Conservation (phyloP, 2,113 vertebrate genomes). For the Actenoides hombroni region DNA sequence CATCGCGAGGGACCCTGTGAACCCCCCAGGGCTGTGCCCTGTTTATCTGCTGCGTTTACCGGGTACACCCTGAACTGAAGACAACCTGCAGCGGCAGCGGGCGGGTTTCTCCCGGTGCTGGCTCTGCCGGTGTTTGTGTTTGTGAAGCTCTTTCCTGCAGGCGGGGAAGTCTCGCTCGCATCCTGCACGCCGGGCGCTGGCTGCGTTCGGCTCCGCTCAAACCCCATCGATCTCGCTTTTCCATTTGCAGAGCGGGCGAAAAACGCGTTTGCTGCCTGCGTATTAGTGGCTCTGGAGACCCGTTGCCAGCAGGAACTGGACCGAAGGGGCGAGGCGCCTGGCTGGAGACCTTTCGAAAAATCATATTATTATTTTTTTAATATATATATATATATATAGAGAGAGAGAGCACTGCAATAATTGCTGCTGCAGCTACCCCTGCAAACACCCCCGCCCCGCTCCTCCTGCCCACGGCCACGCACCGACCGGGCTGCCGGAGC, state of each 20-base stretch:
- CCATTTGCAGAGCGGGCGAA: not conserved
- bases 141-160: not conserved
- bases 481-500: fast-evolving
- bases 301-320: not conserved
- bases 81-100: not conserved
- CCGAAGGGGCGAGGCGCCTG: not conserved
- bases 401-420: not conserved
- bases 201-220: not conserved
- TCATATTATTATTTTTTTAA: not conserved
- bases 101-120: not conserved
- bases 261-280: not conserved
- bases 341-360: not conserved
- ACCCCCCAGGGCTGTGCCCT: not conserved
- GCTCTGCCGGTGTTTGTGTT: not conserved
- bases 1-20: fast-evolving
- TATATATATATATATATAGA: too few species aligned
- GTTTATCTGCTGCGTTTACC: fast-evolving
- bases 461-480: not conserved
- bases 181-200: not conserved
- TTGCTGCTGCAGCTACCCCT: not conserved
- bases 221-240: not conserved
- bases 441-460: fast-evolving
- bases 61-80: not conserved
- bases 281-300: not conserved
- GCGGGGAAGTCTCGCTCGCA: not conserved